Conservation (phyloP, 2,888 invertebrate genomes). For the Catocala nupta region DNA sequence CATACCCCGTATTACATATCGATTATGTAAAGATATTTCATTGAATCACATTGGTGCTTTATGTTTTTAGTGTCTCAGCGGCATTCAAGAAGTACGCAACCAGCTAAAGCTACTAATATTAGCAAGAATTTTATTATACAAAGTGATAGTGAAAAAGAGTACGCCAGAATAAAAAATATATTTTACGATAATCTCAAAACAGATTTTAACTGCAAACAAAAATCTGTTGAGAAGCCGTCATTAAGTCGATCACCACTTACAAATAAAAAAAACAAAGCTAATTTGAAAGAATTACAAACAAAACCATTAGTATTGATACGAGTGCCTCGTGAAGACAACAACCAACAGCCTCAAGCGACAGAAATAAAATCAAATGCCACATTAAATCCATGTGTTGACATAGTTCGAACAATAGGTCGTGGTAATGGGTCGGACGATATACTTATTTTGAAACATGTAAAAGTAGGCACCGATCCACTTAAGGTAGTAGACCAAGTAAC, state of each 20-base stretch:
- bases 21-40: not conserved
- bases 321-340: slow-evolving; percentile 67
- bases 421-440: slow-evolving; percentile 52
- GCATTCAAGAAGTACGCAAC: slow-evolving; percentile 50
- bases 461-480: slow-evolving; percentile 61
- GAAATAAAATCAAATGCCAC: slow-evolving; percentile 7
- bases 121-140: slow-evolving; percentile 61
- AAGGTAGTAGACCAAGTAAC: slow-evolving; percentile 59
- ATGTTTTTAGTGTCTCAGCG: slow-evolving; percentile 56
- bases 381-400: not conserved
- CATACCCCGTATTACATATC: too few relatives aligned
- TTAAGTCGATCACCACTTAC: slow-evolving; percentile 39
- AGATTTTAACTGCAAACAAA: slow-evolving; percentile 43
- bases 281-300: slow-evolving; percentile 57
- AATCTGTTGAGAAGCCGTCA: slow-evolving; percentile 49
- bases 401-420: slow-evolving; percentile 42
- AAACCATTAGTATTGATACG: slow-evolving; percentile 61
- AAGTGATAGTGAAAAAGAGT: slow-evolving; percentile 64
- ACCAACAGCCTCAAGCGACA: slow-evolving; percentile 30
- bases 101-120: slow-evolving; percentile 61
- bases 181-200: slow-evolving; percentile 51
- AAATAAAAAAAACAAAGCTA: slow-evolving; percentile 47
- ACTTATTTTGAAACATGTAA: slow-evolving; percentile 54
- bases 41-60: not conserved
- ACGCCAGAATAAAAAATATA: slow-evolving; percentile 57